These are phyloP conservation scores for Oreotrochilus melanogaster DNA, from an alignment of 2,113 vertebrate genomes.

Conservation along the genomic window DNA sequence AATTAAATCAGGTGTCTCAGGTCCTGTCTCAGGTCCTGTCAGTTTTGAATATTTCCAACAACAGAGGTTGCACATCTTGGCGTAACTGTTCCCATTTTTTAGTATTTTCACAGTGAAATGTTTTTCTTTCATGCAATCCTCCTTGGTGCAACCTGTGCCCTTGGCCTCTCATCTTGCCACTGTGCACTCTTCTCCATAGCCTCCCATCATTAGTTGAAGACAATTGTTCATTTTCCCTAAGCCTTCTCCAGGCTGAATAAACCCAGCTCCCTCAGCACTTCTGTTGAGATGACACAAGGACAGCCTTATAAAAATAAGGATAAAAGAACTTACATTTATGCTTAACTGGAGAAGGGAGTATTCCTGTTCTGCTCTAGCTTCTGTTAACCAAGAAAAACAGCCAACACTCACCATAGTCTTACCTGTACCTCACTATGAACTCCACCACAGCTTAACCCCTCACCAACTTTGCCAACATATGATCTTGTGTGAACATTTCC, in stretches of 20 bases:
- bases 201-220: background rate
- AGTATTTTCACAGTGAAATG: background rate
- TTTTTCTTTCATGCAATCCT: background rate
- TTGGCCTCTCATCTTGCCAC: background rate
- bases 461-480: background rate
- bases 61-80: background rate
- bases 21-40: background rate
- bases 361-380: background rate
- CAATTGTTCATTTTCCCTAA: background rate
- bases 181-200: background rate
- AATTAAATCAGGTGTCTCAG: background rate
- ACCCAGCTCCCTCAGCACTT: background rate
- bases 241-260: background rate
- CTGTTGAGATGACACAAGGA: background rate
- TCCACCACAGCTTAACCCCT: background rate
- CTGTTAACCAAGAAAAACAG: background rate
- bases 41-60: background rate
- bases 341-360: background rate
- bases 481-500: background rate
- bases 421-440: background rate
- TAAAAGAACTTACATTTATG: accelerated
- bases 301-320: too few relatives aligned
- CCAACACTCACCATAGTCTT: background rate
- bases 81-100: background rate
- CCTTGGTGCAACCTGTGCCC: background rate